Evolutionary conservation across 1,140 invertebrate species (phyloP), one percentile per base, ranked within the genome.

Genomic region (Mactra quadrangularis): DNA sequence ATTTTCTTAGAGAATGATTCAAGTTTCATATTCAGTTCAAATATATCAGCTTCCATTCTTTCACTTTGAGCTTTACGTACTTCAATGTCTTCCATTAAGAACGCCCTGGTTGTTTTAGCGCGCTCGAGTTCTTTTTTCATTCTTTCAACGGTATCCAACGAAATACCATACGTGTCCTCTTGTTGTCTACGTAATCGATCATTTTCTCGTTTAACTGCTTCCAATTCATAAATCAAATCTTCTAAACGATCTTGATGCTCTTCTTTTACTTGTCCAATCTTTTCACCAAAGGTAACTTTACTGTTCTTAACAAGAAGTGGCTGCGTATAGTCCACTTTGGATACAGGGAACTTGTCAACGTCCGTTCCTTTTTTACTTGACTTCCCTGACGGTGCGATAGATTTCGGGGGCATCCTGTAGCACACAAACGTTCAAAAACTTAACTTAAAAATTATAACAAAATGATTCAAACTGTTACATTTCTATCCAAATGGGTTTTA

Each of bases 1-100:
- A 75, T 33, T 59, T 87, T 79, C 68, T 87, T 87, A 22, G 38
- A 75, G 29, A 52, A 59, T 17, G 70, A 64, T 52, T 87, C 86
- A 4, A 79, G 22, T 52, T 85, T 87, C 76, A 87, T 84, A 22
- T 83, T 87, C 53, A 85, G 25, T 77, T 87, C 84, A 84, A 85
- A 84, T 27, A 85, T 52, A 47, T 82, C 70, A 47, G 85, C 83
- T 53, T 85, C 76, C 52, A 85, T 41, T 27, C 60, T 68, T 15
- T 79, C 68, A 47, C 77, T 71, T 68, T 81, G 76, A 17, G 38
- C 50, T 60, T 84, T 85, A 17, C 83, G 41, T 11, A 75, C 52
- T 45, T 86, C 85, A 47, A 85, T 78, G 57, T 85, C 86, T 29
- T 70, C 57, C 13, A 87, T 29, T 17, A 85, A 66, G 60, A 86